Percentiles rank a stretch among this genome's conserved stretches.
phyloP scores from a whole-genome alignment of 2,113 vertebrate genomes.

The Uria aalge region DNA sequence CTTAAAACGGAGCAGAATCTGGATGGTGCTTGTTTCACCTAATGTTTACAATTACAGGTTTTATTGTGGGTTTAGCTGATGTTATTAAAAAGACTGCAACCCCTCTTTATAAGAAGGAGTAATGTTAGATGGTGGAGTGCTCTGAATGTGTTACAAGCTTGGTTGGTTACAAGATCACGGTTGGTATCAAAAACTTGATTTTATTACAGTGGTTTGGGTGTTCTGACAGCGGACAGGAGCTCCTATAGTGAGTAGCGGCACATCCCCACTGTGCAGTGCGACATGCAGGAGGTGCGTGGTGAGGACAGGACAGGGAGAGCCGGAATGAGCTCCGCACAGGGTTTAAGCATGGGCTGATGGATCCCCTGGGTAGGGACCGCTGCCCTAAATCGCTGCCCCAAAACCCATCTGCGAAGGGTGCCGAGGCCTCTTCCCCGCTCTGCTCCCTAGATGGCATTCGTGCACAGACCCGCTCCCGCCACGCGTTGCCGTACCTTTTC shows the following conservation, averaged over 20 bases:
- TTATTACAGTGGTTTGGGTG: background rate
- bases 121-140: fast-evolving
- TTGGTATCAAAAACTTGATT: background rate
- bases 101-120: background rate
- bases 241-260: fast-evolving
- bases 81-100: background rate
- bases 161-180: background rate
- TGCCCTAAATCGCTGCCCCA: background rate
- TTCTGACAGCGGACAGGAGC: too few species aligned
- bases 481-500: constrained; percentile 80
- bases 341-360: fast-evolving
- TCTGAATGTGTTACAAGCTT: background rate
- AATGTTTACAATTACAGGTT: background rate
- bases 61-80: background rate
- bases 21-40: background rate
- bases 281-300: fast-evolving
- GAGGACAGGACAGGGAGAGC: too few species aligned
- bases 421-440: fast-evolving
- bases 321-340: background rate
- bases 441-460: background rate
- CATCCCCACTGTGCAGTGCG: fast-evolving
- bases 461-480: background rate
- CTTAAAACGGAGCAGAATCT: background rate
- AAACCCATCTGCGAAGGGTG: fast-evolving
- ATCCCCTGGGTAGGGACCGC: fast-evolving